Percentiles rank a stretch among this genome's conserved stretches.
Conservation (phyloP, 2,888 invertebrate genomes). For the Lithodes maja region DNA sequence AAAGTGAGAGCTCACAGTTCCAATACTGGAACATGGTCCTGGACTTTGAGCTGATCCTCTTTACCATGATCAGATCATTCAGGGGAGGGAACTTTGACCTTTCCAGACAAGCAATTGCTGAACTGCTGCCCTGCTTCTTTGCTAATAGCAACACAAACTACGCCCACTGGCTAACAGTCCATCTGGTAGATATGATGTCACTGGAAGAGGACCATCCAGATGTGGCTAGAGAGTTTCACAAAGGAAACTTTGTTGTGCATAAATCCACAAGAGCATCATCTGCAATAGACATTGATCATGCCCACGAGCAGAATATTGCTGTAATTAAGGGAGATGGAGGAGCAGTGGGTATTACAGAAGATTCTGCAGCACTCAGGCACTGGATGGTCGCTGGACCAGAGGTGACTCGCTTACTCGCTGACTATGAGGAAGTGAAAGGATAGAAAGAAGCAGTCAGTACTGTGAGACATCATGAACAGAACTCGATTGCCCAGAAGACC, state of each 20-base stretch:
- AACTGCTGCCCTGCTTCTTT: constrained; percentile 47
- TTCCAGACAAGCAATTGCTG: constrained; percentile 43
- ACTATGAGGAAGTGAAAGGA: constrained; percentile 32
- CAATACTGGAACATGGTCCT: constrained; percentile 53
- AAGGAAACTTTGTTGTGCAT: constrained; percentile 27
- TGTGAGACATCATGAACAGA: constrained; percentile 23
- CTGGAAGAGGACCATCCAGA: constrained; percentile 27
- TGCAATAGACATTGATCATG: constrained; percentile 40
- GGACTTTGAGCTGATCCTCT: constrained; percentile 33
- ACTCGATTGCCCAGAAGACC: not conserved
- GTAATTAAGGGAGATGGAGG: constrained; percentile 52
- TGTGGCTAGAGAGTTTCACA: constrained; percentile 40
- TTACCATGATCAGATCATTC: constrained; percentile 42
- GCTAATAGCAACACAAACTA: constrained; percentile 43
- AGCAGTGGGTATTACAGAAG: constrained; percentile 44
- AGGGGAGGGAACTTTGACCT: constrained; percentile 44
- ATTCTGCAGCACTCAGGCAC: constrained; percentile 17
- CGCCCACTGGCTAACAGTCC: constrained; percentile 51
- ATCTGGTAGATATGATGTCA: constrained; percentile 47
- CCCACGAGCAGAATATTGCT: constrained; percentile 36
- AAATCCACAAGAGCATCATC: constrained; percentile 37
- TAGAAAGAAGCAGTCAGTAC: constrained; percentile 30
- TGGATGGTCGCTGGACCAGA: constrained; percentile 57
- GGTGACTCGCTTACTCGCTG: constrained; percentile 47
- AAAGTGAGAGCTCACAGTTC: constrained; percentile 24